Conservation (phyloP, 1,140 invertebrate species). For the Tribolium madens region DNA sequence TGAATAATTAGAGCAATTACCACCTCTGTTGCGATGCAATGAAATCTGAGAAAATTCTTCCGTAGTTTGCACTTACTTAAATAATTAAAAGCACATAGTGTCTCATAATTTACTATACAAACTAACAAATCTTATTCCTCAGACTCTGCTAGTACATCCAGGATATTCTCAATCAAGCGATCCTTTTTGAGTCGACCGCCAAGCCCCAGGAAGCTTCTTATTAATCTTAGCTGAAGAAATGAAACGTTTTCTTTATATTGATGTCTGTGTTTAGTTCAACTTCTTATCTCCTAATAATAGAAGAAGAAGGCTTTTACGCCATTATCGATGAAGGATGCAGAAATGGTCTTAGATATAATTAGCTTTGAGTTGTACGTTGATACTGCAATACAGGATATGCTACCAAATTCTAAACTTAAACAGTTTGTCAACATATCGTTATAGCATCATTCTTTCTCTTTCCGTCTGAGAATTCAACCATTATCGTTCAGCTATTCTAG, state of each 20-base stretch:
- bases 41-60: background rate
- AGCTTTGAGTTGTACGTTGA: background rate
- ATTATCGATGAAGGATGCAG: slow-evolving; percentile 5
- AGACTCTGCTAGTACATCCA: slow-evolving; percentile 7
- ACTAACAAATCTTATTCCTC: background rate
- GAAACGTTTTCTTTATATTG: slow-evolving; percentile 35
- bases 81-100: slow-evolving; percentile 24
- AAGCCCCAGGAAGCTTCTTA: slow-evolving; percentile 30
- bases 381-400: background rate
- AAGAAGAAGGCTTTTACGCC: slow-evolving; percentile 6
- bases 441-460: slow-evolving; percentile 3
- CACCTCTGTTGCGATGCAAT: background rate
- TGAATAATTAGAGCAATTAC: background rate
- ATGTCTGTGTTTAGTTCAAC: slow-evolving; percentile 31
- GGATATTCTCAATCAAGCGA: slow-evolving; percentile 36
- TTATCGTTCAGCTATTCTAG: slow-evolving; percentile 10
- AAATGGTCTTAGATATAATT: slow-evolving; percentile 21
- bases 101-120: background rate
- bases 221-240: slow-evolving; percentile 31
- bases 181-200: slow-evolving; percentile 8
- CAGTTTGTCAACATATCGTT: slow-evolving; percentile 20
- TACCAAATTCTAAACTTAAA: background rate
- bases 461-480: slow-evolving; percentile 12
- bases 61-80: background rate
- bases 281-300: slow-evolving; percentile 31